Evolutionary conservation across 2,888 invertebrate species (phyloP), one percentile per base, ranked within the genome.

Genomic region (Agriopis aurantiaria): DNA sequence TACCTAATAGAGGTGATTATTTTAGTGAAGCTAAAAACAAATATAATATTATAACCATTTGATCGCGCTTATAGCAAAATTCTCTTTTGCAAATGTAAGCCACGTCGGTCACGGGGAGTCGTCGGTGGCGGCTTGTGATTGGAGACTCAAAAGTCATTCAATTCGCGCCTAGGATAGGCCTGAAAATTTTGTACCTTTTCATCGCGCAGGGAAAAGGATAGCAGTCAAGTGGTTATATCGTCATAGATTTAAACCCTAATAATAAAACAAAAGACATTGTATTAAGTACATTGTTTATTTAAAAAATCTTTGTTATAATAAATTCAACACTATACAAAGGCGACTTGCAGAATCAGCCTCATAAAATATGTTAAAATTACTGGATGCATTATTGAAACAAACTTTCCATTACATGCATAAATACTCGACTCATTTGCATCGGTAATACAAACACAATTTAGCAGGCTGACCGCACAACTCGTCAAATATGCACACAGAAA

Each of bases 241-340:
- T 23, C 17, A 23, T 23, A 23, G 17, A 46, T 46, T 46, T 43
- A 8, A 48, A 48, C 12, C 14, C 14, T 14, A 40, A 33, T n/a
- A 91, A 89, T 88, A 84, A 90, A 90, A 90, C 85, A 75, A 83
- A n/a, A 72, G 0, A 73, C 72, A 73, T 88, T 89, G 89, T 90
- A 91, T 93, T 93, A 93, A 91, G 91, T 91, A 92, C 89, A 93
- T 94, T 91, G 88, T 93, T 91, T 91, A 91, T 82, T 71, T 82
- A 88, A 91, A 93, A 93, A 94, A 92, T 92, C 92, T 93, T 93
- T 94, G 93, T 93, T 93, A 91, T 91, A 92, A 77, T 90, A 93
- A 93, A 92, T 91, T 77, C 90, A 92, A 91, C 91, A 91, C 90
- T 90, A 88, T 88, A 92, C 92, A 93, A 90, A 84, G 88, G 90